These are phyloP conservation scores for Pygocentrus nattereri DNA, from an alignment of 2,797 vertebrate genomes.

Conservation along the genomic window DNA sequence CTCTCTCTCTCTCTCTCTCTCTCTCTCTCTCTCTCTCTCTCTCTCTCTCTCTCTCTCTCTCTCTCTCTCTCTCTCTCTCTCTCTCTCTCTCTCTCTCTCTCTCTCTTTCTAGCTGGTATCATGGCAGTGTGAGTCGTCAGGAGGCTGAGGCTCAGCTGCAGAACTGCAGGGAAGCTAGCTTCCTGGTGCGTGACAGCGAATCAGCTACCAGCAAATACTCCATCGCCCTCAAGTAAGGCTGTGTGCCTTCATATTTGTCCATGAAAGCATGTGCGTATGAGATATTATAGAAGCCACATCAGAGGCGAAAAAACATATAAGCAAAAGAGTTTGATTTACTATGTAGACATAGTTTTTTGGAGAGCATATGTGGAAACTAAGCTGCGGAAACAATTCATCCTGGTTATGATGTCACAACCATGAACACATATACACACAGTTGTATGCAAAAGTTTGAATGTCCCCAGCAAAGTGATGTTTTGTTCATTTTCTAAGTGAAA, in stretches of 20 bases:
- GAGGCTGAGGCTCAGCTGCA: conserved; percentile 93
- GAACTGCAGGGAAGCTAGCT: conserved; percentile 90
- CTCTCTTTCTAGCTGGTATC: conserved; percentile 77
- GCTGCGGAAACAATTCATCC: no score
- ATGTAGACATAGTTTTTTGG: no score
- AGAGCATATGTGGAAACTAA: no score
- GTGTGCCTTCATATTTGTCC: conserved; percentile 20
- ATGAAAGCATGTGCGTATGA: conserved; percentile 47
- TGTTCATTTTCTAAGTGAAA: no score
- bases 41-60: no score
- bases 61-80: conserved; percentile 24
- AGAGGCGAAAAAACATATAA: no score
- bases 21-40: conserved; percentile 33
- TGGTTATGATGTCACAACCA: no score
- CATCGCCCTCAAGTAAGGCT: conserved; percentile 94
- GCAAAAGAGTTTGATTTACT: no score
- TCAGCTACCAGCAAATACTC: conserved; percentile 94
- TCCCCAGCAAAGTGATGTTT: no score
- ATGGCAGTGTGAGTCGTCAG: conserved; percentile 88
- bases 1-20: conserved; percentile 22
- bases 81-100: conserved; percentile 14
- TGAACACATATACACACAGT: no score
- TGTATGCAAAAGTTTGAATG: no score
- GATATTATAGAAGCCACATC: not conserved
- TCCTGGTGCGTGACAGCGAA: conserved; percentile 95